Conservation (phyloP, 2,888 invertebrate genomes). For the Netelia inedita region DNA sequence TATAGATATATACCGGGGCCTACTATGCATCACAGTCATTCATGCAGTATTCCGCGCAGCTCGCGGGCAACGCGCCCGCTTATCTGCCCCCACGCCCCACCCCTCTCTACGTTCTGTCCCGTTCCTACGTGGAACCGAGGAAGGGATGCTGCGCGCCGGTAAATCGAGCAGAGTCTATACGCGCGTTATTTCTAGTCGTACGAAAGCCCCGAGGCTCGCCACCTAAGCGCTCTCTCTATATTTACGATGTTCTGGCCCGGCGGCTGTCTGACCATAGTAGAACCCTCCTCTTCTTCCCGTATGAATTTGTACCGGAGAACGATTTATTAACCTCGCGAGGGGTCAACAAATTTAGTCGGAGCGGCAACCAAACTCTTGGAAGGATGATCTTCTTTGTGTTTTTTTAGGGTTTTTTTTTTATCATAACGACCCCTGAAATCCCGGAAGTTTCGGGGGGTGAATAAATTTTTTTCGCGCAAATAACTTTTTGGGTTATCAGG, state of each 20-base stretch:
- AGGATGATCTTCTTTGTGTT: no score
- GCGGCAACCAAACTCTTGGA: no score
- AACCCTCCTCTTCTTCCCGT: slow-evolving; percentile 9
- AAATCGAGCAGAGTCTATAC: slow-evolving; percentile 44
- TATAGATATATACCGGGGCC: slow-evolving; percentile 3
- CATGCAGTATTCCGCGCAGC: slow-evolving; percentile 38
- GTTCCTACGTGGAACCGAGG: neutral
- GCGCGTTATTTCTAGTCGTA: slow-evolving; percentile 58
- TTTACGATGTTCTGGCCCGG: slow-evolving; percentile 43
- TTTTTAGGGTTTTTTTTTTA: no score
- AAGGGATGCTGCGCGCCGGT: slow-evolving; percentile 9
- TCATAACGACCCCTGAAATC: no score
- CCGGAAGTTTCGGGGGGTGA: no score
- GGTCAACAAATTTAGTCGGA: neutral
- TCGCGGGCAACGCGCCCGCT: slow-evolving; percentile 25
- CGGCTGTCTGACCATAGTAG: slow-evolving; percentile 26
- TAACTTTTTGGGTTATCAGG: no score
- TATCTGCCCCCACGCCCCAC: slow-evolving; percentile 29
- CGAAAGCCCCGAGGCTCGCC: slow-evolving; percentile 26
- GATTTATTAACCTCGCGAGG: neutral
- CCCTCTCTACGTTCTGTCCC: neutral
- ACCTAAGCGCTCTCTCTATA: slow-evolving; percentile 30
- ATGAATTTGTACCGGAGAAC: neutral
- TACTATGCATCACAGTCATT: slow-evolving; percentile 47
- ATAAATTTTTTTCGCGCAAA: no score